These are phyloP conservation scores for Plagiodera versicolora DNA, from an alignment of 2,888 invertebrate genomes.

Conservation along the genomic window DNA sequence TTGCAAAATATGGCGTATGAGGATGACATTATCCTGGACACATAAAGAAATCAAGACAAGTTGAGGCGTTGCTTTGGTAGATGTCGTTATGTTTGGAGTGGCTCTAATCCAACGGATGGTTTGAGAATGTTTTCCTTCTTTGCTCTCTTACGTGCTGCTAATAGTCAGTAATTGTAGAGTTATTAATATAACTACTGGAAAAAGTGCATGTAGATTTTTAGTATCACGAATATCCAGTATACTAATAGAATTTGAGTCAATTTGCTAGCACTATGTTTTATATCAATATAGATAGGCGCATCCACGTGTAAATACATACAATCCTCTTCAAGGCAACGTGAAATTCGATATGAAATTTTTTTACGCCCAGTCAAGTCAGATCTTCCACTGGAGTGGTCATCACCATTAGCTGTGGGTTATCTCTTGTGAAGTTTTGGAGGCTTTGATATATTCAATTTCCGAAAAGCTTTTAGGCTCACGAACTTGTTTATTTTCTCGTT, in stretches of 20 bases:
- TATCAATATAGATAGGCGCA: no score
- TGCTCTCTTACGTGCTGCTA: not conserved
- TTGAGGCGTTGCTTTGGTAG: not conserved
- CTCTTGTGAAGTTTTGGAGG: not conserved
- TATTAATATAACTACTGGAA: no score
- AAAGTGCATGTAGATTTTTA: no score
- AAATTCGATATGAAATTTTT: not conserved
- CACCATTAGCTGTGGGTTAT: not conserved
- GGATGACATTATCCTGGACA: slow-evolving; percentile 1
- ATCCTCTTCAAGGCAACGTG: not conserved
- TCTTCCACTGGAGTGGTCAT: not conserved
- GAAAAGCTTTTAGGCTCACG: not conserved
- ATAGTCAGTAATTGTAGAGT: not conserved
- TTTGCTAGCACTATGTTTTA: no score
- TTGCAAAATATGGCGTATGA: slow-evolving; percentile 6
- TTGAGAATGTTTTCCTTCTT: not conserved
- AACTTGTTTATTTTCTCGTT: not conserved
- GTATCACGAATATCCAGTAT: no score
- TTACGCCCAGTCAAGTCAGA: not conserved
- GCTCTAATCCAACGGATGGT: not conserved
- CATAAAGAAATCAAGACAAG: slow-evolving; percentile 1
- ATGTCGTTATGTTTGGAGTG: not conserved
- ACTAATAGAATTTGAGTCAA: no score
- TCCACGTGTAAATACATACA: no score
- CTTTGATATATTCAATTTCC: not conserved